A percentile compares a stretch with the other conserved stretches of the same genome.
Evolutionary conservation across 2,113 vertebrate genomes (phyloP).

Genomic region (Xiphophorus maculatus): DNA sequence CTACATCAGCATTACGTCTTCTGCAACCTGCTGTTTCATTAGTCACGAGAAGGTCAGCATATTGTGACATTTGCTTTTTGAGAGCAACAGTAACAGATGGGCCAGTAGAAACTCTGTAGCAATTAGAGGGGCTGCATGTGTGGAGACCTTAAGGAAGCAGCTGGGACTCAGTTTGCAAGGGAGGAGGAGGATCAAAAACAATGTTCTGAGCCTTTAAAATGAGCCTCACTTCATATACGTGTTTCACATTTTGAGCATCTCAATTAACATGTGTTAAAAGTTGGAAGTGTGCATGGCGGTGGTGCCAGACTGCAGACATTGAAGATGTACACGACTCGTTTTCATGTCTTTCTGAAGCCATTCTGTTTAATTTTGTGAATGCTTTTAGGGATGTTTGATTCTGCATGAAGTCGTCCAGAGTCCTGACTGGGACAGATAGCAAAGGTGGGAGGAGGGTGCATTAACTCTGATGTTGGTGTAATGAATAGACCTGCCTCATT

Average conservation of each 20-base stretch:
- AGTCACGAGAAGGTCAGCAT: background rate
- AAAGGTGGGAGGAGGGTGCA: slow-evolving; percentile 17
- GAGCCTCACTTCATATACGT: background rate
- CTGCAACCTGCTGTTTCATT: background rate
- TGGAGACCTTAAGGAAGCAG: background rate
- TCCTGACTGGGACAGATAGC: slow-evolving; percentile 27
- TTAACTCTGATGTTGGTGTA: background rate
- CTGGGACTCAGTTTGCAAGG: background rate
- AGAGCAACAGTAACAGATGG: background rate
- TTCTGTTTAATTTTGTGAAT: slow-evolving; percentile 24
- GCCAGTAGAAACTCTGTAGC: background rate
- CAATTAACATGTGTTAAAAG: background rate
- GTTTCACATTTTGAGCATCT: no score
- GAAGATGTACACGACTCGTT: background rate
- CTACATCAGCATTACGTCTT: background rate
- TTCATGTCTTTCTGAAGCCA: slow-evolving; percentile 13
- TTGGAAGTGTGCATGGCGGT: no score
- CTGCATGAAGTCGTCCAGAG: slow-evolving; percentile 3
- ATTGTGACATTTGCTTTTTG: background rate
- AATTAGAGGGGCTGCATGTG: background rate
- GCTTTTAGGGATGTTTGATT: slow-evolving; percentile 16
- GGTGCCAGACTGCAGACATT: no score
- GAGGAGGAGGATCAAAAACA: background rate
- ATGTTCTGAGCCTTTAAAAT: background rate
- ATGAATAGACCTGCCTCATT: background rate